phyloP scores from a whole-genome alignment of 1,140 invertebrate genomes.

The Pogonus chalceus region DNA sequence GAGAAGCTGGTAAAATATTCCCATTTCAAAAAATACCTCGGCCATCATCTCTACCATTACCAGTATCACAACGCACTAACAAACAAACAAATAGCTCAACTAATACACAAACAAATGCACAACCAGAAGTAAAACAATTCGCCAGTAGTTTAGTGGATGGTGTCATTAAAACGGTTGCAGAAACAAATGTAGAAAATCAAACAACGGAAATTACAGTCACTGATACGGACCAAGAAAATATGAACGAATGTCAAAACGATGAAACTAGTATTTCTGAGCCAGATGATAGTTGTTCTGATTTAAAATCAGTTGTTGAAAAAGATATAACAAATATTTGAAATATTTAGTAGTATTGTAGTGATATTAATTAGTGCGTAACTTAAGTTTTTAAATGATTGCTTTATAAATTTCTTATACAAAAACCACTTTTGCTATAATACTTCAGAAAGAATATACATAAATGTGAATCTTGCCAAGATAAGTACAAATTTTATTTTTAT shows the following conservation, averaged over 20 bases:
- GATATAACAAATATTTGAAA: too few species aligned
- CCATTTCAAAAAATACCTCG: slow-evolving; percentile 32
- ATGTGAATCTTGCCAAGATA: too few species aligned
- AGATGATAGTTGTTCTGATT: neutral
- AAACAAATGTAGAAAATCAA: slow-evolving; percentile 21
- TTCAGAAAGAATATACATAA: too few species aligned
- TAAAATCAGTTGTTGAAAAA: too few species aligned
- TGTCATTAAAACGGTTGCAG: slow-evolving; percentile 31
- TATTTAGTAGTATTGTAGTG: too few species aligned
- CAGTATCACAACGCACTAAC: slow-evolving; percentile 23
- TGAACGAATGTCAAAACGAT: neutral
- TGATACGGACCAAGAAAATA: neutral
- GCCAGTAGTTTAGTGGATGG: slow-evolving; percentile 31
- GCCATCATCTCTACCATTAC: slow-evolving; percentile 33
- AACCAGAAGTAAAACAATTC: slow-evolving; percentile 27
- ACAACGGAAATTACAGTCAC: slow-evolving; percentile 18
- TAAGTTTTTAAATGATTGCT: too few species aligned
- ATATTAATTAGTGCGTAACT: too few species aligned
- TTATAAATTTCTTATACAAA: too few species aligned
- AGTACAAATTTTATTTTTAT: too few species aligned
- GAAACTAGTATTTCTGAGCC: too few species aligned
- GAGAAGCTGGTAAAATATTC: slow-evolving; percentile 30
- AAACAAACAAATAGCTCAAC: slow-evolving; percentile 21
- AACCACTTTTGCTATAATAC: too few species aligned
- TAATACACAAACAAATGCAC: slow-evolving; percentile 10